A percentile compares a stretch with the other conserved stretches of the same genome.
Conservation (phyloP, 2,797 vertebrate species). For the Trachops cirrhosus region DNA sequence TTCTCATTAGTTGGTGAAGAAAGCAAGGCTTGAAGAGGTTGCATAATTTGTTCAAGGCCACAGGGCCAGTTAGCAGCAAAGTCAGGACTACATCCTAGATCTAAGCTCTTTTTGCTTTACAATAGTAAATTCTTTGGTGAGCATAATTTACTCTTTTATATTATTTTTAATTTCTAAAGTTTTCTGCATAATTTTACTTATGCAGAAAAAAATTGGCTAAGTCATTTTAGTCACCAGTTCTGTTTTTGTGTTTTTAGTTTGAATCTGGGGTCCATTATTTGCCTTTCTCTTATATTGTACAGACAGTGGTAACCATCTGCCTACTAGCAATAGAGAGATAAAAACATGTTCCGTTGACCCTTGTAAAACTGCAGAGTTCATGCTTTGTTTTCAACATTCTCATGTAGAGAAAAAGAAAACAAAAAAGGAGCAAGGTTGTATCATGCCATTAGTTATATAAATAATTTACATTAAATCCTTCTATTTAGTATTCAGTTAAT, state of each 20-base stretch:
- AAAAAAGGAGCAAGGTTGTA: background rate
- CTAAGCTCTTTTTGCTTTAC: background rate
- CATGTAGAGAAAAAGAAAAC: background rate
- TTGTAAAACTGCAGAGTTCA: background rate
- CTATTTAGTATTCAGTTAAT: background rate
- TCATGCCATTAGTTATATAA: background rate
- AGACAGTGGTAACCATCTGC: background rate
- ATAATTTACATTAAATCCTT: background rate
- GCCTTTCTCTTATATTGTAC: background rate
- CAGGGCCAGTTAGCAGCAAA: background rate
- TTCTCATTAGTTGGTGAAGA: background rate
- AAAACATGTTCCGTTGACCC: background rate
- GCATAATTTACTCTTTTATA: background rate
- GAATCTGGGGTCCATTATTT: background rate
- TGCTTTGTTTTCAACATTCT: background rate
- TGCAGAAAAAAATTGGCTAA: background rate
- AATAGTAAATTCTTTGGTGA: background rate
- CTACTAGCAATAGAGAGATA: background rate
- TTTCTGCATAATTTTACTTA: background rate
- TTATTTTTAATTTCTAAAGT: slow-evolving; percentile 20
- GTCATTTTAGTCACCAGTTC: background rate
- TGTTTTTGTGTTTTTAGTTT: background rate
- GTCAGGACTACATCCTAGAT: background rate
- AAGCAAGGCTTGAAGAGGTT: background rate
- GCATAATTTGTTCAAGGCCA: background rate